These are phyloP conservation scores for Cryptosula pallasiana DNA, from an alignment of 2,888 invertebrate species.

Conservation along the genomic window DNA sequence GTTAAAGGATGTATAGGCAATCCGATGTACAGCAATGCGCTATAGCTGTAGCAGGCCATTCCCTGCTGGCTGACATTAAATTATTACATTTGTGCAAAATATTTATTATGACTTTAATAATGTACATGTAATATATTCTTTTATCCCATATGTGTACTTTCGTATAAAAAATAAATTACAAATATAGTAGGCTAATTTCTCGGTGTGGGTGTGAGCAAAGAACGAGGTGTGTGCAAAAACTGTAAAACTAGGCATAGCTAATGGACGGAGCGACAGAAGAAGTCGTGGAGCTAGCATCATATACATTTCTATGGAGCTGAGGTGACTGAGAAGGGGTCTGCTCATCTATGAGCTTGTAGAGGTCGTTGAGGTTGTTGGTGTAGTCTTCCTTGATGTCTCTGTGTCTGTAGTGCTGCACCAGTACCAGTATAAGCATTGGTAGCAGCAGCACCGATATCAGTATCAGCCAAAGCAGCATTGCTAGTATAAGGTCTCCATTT, in stretches of 20 bases:
- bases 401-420: constrained; percentile 8
- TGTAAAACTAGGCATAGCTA: constrained; percentile 4
- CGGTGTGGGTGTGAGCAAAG: background rate
- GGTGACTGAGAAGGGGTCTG: background rate
- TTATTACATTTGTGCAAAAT: too few relatives aligned
- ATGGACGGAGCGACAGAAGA: background rate
- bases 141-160: too few relatives aligned
- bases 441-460: background rate
- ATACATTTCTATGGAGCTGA: background rate
- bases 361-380: background rate
- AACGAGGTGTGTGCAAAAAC: background rate
- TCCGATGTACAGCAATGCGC: too few relatives aligned
- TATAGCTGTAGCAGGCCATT: too few relatives aligned
- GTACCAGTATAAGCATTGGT: background rate
- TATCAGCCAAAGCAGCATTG: background rate
- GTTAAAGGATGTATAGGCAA: constrained; percentile 10
- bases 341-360: background rate
- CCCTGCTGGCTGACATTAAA: too few relatives aligned
- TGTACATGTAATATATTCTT: too few relatives aligned
- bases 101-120: too few relatives aligned
- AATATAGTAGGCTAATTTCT: background rate
- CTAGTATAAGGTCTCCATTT: constrained; percentile 12
- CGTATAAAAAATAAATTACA: too few relatives aligned
- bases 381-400: constrained; percentile 13
- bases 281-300: background rate